Evolutionary conservation across 2,797 vertebrate genomes (phyloP), one percentile per base, ranked within the genome.

Genomic region (Enteromius argenteus): DNA sequence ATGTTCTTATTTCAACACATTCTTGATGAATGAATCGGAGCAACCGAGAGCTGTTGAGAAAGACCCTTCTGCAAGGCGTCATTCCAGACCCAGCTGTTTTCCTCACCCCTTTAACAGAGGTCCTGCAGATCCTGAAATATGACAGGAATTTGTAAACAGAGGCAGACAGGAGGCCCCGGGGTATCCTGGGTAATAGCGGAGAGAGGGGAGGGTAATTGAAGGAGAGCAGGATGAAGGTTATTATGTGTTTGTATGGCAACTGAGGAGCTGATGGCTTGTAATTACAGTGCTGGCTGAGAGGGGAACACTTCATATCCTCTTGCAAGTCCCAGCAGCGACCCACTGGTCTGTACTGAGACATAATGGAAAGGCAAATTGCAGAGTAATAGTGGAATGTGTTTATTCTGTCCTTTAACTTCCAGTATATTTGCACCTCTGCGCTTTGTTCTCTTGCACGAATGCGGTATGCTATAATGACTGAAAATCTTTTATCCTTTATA

Each of bases 71-170:
- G 80, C 80, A 84, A 81, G 81, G 62, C 44, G 46, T 84, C 69
- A 30, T 75, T 89, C 80, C 83, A 85, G 58, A 10, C 72, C 83
- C 88, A 89, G 88, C 85, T 89, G 88, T 86, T 88, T 87, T 87
- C 86, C 87, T 87, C 72, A 84, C 86, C 91, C 89, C 91, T 89
- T 85, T 84, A 90, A 88, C 86, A 91, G 85, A 83, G 79, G 81
- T 69, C 81, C 32, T 30, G 83, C 86, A 88, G 80, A 35, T 87
- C 64, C 85, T 84, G 44, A 93, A 91, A 89, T 92, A 94, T 93
- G 92, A 80, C 19, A 91, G 90, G 93, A 95, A 94, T 95, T 91
- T 84, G 83, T 93, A 92, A 93, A 93, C 90, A 90, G 86, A 90
- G 89, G 90, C 86, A 49, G 86, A 91, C 91, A 87, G 86, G 88